Evolutionary conservation across 1,140 invertebrate genomes (phyloP), one percentile per base, ranked within the genome.

Genomic region (Brachionus rubens): DNA sequence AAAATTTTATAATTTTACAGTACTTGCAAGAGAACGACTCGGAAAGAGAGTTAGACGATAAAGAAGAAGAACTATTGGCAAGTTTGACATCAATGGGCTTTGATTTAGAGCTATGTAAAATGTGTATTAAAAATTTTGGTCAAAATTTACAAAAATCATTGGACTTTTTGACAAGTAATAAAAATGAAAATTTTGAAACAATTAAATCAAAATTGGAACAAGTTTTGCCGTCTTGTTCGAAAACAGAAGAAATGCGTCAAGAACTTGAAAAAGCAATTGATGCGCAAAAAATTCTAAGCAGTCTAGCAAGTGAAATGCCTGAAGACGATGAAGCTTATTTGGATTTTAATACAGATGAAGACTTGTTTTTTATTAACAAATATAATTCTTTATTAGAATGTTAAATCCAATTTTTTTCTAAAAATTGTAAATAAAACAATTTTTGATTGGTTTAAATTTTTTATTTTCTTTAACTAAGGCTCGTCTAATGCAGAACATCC

Each of bases 241-340:
- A 26, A 1, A 41, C 24, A 43, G 68, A 50, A 12, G 52, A 56
- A 12, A 3, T 56, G 16, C 3, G 12, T 6, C 6, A 28, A 28
- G 12, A 9, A 6, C 10, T 33, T 2, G 24, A 14, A 46, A 50
- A 70, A 9, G 36, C 28, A 30, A 50, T 48, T 16, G 28, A 72
- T 16, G 68, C 50, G 3, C 46, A 72, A 3, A 72, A 72, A 33
- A 9, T 72, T 3, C 19, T 72, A 12, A 24, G 26, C 19, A 28
- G 41, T 24, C n/a, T 72, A 10, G 46, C 28, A 2, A 12, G 36
- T 12, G 68, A 72, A 14, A 33, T 72, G 7, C 46, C 68, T 21
- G 68, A 72, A 36, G 68, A 72, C 12, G 68, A 72, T 14, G 68
- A 72, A 9, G 68, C 68, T 3, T 72, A 72, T 72, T 54, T 72